Percentiles rank a stretch among this genome's conserved stretches.
phyloP scores from a whole-genome alignment of 2,888 invertebrate species.

The Nysson spinosus region DNA sequence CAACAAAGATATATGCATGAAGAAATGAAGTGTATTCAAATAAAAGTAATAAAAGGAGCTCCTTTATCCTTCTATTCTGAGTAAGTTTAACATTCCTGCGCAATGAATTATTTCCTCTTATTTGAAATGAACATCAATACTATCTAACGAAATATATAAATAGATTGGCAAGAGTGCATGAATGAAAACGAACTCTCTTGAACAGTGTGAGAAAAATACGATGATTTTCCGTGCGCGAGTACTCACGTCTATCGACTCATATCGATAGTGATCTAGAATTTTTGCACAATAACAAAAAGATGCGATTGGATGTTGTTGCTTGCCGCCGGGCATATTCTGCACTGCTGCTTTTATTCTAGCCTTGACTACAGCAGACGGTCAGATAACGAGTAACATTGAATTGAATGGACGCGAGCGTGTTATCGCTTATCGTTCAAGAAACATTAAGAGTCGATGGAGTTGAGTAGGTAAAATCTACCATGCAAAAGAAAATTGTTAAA shows the following conservation, averaged over 20 bases:
- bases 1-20: too few species aligned
- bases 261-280: slow-evolving; percentile 10
- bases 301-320: slow-evolving; percentile 24
- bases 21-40: too few species aligned
- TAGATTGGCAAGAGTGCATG: too few species aligned
- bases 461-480: slow-evolving; percentile 26
- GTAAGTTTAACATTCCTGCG: too few species aligned
- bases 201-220: neutral
- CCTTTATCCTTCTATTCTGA: too few species aligned
- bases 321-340: slow-evolving; percentile 27
- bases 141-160: too few species aligned
- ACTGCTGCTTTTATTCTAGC: slow-evolving; percentile 34
- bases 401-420: slow-evolving; percentile 49
- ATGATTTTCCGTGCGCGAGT: neutral
- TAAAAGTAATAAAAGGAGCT: too few species aligned
- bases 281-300: slow-evolving; percentile 6
- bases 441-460: neutral
- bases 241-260: slow-evolving; percentile 25
- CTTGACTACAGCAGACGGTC: slow-evolving; percentile 32
- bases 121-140: too few species aligned
- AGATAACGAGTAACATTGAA: slow-evolving; percentile 55
- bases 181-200: neutral
- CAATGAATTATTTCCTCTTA: too few species aligned
- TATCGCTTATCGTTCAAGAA: slow-evolving; percentile 51
- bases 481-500: too few species aligned